Base-by-base conservation (phyloP, 1,140 invertebrate genomes). In the Trachymyrmex septentrionalis region DNA sequence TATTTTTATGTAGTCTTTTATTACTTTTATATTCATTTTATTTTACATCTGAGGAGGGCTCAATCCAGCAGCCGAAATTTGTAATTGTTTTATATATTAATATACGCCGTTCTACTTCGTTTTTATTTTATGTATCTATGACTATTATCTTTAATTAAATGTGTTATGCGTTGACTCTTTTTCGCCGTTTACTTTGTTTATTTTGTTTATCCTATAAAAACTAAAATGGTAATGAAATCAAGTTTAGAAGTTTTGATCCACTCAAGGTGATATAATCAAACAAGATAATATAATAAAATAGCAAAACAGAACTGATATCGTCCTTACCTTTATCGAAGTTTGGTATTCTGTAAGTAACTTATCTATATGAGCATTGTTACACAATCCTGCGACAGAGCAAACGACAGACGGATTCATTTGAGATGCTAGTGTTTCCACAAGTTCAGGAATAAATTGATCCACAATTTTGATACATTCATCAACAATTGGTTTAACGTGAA, bases 341-440 rank as follows among this genome's bases (percentile, higher is more conserved):
- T 86, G 81, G 86, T 96, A 93, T 88, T 97, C 96, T 38, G 93
- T 94, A 16, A 98, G 91, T 50, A 98, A 90, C 64, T 96, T 94
- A 93, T 98, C 97, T 87, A 98, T 97, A 71, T 94, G 94, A 50
- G 95, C 96, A 93, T 96, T 98, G 93, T 98, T 98, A 92, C 98
- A 99, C 12, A 99, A 96, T 44, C 98, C 98, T 87, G 98, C 98
- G 4, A 98, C 97, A 0, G 97, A 96, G 93, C 98, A 99, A 69
- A 99, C 98, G 38, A 96, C 96, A 91, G 97, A 96, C 16, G 98
- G 98, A 95, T 98, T 97, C 98, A 98, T 98, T 94, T 98, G 96
- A 0, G 98, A 98, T 4, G 98, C 97, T 34, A 99, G 94, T 14
- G 97, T 98, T 92, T 99, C 98, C 59, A 99, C 96, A 61, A 99